phyloP scores from a whole-genome alignment of 2,113 vertebrate genomes.

The Ctenodactylus gundi region DNA sequence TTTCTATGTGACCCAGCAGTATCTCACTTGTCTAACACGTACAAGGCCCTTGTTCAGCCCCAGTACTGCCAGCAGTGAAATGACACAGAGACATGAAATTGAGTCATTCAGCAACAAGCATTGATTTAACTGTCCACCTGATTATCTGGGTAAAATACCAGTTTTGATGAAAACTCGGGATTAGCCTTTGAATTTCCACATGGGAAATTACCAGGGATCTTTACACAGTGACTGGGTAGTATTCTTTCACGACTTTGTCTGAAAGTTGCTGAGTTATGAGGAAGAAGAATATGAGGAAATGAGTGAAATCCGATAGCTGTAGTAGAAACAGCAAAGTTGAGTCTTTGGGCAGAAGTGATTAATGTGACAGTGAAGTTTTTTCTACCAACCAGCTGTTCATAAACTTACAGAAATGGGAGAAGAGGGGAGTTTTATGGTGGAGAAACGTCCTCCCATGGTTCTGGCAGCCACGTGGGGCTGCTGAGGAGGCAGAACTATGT shows the following conservation, averaged over 20 bases:
- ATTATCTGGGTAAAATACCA: neutral
- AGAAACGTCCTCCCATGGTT: neutral
- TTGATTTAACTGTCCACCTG: neutral
- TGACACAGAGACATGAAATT: neutral
- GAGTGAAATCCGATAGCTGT: neutral
- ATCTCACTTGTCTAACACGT: neutral
- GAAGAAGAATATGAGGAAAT: conserved; percentile 21
- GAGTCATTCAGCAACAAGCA: neutral
- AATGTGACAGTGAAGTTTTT: neutral
- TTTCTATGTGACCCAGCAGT: too few species aligned
- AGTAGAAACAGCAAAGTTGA: neutral
- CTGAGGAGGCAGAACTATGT: too few species aligned
- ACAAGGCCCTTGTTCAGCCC: neutral
- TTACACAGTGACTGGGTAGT: neutral
- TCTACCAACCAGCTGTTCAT: neutral
- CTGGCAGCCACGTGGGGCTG: neutral
- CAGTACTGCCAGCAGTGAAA: neutral
- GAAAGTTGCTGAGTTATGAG: neutral
- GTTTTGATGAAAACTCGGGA: neutral
- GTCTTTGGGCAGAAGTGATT: neutral
- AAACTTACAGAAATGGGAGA: neutral
- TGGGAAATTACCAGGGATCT: neutral
- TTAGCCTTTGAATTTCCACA: neutral
- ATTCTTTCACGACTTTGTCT: neutral
- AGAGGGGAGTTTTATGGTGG: neutral